These are phyloP conservation scores for Meteorus sp. DNA, from an alignment of 1,140 invertebrate species.

Conservation along the genomic window DNA sequence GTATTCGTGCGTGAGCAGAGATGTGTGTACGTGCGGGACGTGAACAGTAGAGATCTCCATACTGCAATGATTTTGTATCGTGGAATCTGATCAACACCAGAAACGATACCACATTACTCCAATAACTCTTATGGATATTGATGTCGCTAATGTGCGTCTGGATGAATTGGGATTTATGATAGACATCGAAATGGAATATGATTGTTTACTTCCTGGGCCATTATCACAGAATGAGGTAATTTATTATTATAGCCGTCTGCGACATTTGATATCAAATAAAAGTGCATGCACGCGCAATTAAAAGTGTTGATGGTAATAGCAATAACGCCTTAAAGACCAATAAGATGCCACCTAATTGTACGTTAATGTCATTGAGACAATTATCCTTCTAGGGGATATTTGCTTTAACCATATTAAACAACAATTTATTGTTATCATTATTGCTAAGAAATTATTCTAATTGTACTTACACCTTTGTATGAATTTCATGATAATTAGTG, in stretches of 20 bases:
- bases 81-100: no score
- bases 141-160: no score
- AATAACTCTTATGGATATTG: no score
- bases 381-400: constrained; percentile 40
- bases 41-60: no score
- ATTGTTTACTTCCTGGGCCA: background rate
- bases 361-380: constrained; percentile 42
- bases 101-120: no score
- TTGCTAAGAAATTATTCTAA: no score
- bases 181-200: no score
- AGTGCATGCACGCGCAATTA: constrained; percentile 40
- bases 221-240: background rate
- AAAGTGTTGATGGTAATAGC: constrained; percentile 33
- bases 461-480: no score
- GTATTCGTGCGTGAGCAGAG: no score
- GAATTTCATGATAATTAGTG: no score
- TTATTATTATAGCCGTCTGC: constrained; percentile 11
- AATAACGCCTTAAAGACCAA: constrained; percentile 47
- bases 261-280: constrained; percentile 14
- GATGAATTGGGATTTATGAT: no score
- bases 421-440: background rate
- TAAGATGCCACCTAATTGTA: constrained; percentile 48
- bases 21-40: no score
- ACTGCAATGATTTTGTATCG: background rate
- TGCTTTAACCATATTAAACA: constrained; percentile 35